A percentile compares a stretch with the other conserved stretches of the same genome.
These are phyloP conservation scores for Ceyx margarethae DNA, from an alignment of 2,113 vertebrate genomes.

Conservation along the genomic window DNA sequence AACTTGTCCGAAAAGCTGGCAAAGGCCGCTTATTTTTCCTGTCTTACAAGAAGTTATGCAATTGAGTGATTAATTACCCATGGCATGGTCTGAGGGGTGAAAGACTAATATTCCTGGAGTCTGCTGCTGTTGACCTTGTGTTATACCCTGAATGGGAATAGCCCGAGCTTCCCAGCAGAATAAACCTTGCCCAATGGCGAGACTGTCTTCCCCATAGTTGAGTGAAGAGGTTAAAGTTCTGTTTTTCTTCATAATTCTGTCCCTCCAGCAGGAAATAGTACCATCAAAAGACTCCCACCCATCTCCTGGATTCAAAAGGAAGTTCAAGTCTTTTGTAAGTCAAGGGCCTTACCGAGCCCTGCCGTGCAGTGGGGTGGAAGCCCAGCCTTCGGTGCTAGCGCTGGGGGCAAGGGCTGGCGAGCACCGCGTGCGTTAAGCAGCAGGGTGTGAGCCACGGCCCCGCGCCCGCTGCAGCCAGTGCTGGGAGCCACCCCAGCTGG, in stretches of 20 bases:
- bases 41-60: constrained; percentile 73
- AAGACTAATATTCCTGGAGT: constrained; percentile 71
- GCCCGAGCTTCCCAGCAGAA: constrained; percentile 53
- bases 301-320: not conserved
- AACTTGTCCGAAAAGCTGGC: constrained; percentile 65
- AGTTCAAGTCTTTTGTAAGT: constrained; percentile 17
- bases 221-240: constrained; percentile 64
- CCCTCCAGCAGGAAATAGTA: constrained; percentile 55
- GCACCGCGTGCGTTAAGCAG: not conserved
- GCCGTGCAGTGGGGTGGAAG: not conserved
- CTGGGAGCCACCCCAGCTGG: not conserved
- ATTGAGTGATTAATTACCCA: constrained; percentile 69
- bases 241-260: constrained; percentile 54
- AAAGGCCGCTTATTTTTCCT: constrained; percentile 70
- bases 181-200: constrained; percentile 44
- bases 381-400: not conserved
- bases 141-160: constrained; percentile 64
- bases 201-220: constrained; percentile 31
- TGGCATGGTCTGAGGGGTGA: constrained; percentile 65
- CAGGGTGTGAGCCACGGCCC: fast-evolving
- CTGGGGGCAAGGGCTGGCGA: not conserved
- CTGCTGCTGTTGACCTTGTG: constrained; percentile 67
- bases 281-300: constrained; percentile 46
- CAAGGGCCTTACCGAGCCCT: not conserved
- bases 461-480: not conserved